Base-by-base conservation (phyloP, 2,888 invertebrate genomes). In the Cephus pulcher region DNA sequence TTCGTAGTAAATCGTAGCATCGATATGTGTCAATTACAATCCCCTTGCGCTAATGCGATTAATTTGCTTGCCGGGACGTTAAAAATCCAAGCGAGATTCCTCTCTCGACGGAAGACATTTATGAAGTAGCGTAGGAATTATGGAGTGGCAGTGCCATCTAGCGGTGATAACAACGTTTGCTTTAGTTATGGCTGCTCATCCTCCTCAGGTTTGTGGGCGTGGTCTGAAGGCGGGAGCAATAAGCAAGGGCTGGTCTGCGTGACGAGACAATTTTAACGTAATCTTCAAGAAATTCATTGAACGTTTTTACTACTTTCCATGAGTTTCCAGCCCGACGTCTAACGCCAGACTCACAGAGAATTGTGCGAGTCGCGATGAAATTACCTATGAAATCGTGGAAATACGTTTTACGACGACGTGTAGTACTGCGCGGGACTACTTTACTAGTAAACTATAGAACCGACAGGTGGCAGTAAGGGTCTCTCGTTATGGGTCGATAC, bases 151-250 rank as follows among this genome's bases (percentile, higher is more conserved):
- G 86, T 88, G 91, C 90, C 90, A 92, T 91, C 92, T 92, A 89
- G 86, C 89, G 90, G 89, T 84, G 84, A 87, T 85, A 87, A 88
- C 87, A 85, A 87, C 83, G 85, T 86, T 88, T 84, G 85, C 83
- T 80, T 89, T 90, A 91, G 88, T 91, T 91, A 91, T 91, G 91
- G 91, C 91, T 89, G 91, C 90, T 88, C 87, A 85, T 85, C 86
- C 88, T 86, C 84, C 86, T 82, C 81, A 82, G 80, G 83, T 75
- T 84, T 81, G 88, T 90, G 89, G 91, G 91, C 91, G 91, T 91
- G 90, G 90, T 83, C 85, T 84, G 84, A 81, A 80, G 86, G 86
- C 86, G 85, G 86, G 81, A 35, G 74, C 35, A 30, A 71, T 71
- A 71, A 33, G 34, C 32, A 71, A 34, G 71, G 71, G 71, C 71